Evolutionary conservation across 2,797 vertebrate species (phyloP).

Genomic region (Tolypeutes matacus): DNA sequence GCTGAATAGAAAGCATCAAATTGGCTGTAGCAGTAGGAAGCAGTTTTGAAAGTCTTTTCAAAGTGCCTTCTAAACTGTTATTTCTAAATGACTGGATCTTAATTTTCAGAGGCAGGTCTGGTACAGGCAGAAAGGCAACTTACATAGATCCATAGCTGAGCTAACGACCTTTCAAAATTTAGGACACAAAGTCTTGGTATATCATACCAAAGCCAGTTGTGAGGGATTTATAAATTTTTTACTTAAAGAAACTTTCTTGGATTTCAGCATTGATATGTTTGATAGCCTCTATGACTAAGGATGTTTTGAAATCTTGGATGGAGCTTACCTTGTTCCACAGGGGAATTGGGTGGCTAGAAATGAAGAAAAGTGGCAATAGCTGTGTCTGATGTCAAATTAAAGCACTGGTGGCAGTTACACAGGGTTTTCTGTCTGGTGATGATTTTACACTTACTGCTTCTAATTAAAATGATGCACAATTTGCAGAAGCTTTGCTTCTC

Average conservation of each 20-base stretch:
- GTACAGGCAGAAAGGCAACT: slow-evolving; percentile 61
- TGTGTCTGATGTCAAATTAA: slow-evolving; percentile 58
- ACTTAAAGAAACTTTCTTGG: slow-evolving; percentile 55
- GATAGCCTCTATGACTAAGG: not conserved
- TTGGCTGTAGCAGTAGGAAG: slow-evolving; percentile 47
- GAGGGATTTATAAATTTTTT: slow-evolving; percentile 30
- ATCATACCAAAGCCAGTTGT: slow-evolving; percentile 48
- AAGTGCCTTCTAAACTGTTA: slow-evolving; percentile 57
- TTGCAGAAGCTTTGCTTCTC: slow-evolving; percentile 66
- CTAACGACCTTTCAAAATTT: slow-evolving; percentile 55
- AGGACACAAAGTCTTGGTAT: not conserved
- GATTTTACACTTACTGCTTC: slow-evolving; percentile 62
- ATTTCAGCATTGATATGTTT: slow-evolving; percentile 60
- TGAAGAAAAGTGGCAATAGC: slow-evolving; percentile 26
- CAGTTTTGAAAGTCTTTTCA: slow-evolving; percentile 67
- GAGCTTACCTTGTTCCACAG: slow-evolving; percentile 17
- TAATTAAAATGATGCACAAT: slow-evolving; percentile 51
- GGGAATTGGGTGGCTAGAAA: slow-evolving; percentile 45
- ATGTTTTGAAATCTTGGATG: slow-evolving; percentile 45
- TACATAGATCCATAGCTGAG: not conserved
- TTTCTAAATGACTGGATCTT: slow-evolving; percentile 69
- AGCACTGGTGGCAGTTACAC: slow-evolving; percentile 2
- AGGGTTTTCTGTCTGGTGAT: slow-evolving; percentile 59
- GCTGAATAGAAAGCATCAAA: slow-evolving; percentile 37
- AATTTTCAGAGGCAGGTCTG: slow-evolving; percentile 33